Conservation (phyloP, 2,113 vertebrate species). For the Callopanchax toddi region DNA sequence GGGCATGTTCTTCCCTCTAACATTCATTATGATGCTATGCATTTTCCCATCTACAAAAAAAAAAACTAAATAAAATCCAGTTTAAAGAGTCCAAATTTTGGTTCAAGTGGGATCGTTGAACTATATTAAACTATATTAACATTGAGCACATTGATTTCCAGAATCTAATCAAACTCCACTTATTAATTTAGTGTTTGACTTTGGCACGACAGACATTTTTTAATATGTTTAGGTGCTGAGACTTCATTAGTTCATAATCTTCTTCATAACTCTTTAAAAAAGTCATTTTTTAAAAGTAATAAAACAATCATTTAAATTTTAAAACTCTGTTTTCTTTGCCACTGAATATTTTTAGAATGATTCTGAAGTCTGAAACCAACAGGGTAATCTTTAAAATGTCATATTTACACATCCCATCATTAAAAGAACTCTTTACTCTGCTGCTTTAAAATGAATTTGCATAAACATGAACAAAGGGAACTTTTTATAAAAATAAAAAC, state of each 20-base stretch:
- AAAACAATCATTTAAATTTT: not conserved
- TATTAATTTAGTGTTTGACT: constrained; percentile 37
- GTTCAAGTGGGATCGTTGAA: not conserved
- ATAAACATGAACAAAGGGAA: too few relatives aligned
- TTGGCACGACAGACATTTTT: constrained; percentile 27
- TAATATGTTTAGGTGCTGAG: constrained; percentile 30
- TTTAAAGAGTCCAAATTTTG: not conserved
- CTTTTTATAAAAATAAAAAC: too few relatives aligned
- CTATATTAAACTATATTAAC: constrained; percentile 3
- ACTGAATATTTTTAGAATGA: not conserved
- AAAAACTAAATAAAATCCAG: too few relatives aligned
- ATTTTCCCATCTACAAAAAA: too few relatives aligned
- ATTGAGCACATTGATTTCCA: too few relatives aligned
- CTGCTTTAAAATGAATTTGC: not conserved
- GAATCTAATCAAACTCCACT: not conserved
- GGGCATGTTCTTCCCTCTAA: too few relatives aligned
- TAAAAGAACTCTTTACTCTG: not conserved
- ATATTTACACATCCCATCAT: not conserved
- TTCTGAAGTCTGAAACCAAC: not conserved
- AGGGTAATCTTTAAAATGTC: not conserved
- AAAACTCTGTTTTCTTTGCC: not conserved
- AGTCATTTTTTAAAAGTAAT: constrained; percentile 14
- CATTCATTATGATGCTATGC: too few relatives aligned
- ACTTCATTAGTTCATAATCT: constrained; percentile 36
- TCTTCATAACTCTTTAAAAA: constrained; percentile 4